Evolutionary conservation across 2,888 invertebrate species (phyloP), one percentile per base, ranked within the genome.

Genomic region (Cryptocephalus moraei): DNA sequence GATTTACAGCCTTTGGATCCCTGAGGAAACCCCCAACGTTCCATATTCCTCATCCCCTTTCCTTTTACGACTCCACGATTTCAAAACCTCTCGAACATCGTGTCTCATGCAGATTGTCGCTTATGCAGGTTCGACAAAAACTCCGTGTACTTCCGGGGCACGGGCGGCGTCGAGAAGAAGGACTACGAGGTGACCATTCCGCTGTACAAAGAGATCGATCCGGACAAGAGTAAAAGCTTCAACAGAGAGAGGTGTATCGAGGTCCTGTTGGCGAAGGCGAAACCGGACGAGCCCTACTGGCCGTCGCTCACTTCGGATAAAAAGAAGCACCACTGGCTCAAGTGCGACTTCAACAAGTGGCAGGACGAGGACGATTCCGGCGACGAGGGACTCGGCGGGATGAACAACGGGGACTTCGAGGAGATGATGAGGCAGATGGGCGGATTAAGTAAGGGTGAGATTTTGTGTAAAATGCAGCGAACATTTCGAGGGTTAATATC

Each of bases 301-400:
- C 85, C 91, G 45, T 77, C 86, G 56, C 74, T 95, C 59, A 86
- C 91, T 48, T 88, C 86, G 68, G 89, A 89, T 61, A 86, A 69
- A 55, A 84, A 84, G 70, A 95, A 95, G 74, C 84, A 85, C 60
- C 94, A 94, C 69, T 96, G 94, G 85, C 77, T 97, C 60, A 96
- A 95, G 76, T 86, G 94, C 61, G 96, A 97, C 69, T 99, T 97
- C 70, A 90, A 91, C 68, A 94, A 94, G 74, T 97, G 95, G 96
- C 84, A 83, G 73, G 96, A 96, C 74, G 96, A 97, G 72, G 91
- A 91, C 64, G 95, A 95, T 52, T 91, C 88, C 46, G 91, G 86
- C 9, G 87, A 87, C 58, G 92, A 91, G 57, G 79, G 68, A 51
- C 51, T 66, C n/a, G 67, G 67, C n/a, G 69, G 68, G 9, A 66